Conservation (phyloP, 1,140 invertebrate genomes). For the Camponotus pennsylvanicus region DNA sequence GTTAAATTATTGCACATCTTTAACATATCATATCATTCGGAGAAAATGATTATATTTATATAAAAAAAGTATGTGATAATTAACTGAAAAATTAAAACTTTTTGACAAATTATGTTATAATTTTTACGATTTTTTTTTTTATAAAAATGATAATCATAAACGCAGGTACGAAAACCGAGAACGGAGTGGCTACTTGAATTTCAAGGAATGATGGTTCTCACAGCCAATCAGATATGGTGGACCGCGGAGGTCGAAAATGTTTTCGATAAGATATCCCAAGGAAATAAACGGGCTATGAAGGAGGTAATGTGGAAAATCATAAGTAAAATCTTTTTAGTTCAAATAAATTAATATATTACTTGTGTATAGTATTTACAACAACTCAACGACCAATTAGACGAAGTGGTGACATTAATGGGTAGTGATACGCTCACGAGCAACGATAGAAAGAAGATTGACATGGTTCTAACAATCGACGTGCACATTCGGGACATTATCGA, state of each 20-base stretch:
- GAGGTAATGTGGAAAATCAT: slow-evolving; percentile 84
- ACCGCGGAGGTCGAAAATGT: slow-evolving; percentile 97
- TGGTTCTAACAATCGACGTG: slow-evolving; percentile 95
- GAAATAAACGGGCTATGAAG: slow-evolving; percentile 95
- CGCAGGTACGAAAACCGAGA: slow-evolving; percentile 85
- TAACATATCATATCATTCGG: slow-evolving; percentile 87
- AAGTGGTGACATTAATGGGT: slow-evolving; percentile 92
- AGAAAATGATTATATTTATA: slow-evolving; percentile 76
- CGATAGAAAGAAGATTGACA: slow-evolving; percentile 95
- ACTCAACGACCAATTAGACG: slow-evolving; percentile 94
- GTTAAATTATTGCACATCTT: background rate
- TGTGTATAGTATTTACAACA: slow-evolving; percentile 89
- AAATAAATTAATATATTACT: background rate
- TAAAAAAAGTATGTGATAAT: background rate
- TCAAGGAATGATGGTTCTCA: slow-evolving; percentile 95
- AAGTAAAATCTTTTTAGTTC: background rate
- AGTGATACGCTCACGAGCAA: slow-evolving; percentile 93
- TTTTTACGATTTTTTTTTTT: background rate
- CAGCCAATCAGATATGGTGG: slow-evolving; percentile 97
- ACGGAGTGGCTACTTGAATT: slow-evolving; percentile 95
- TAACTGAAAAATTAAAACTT: slow-evolving; percentile 14
- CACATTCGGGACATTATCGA: slow-evolving; percentile 96
- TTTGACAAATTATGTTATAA: background rate
- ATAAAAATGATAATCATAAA: background rate
- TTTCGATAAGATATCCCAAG: slow-evolving; percentile 91